Evolutionary conservation across 2,888 invertebrate species (phyloP), one percentile per base, ranked within the genome.

Genomic region (Aleiodes testaceus): DNA sequence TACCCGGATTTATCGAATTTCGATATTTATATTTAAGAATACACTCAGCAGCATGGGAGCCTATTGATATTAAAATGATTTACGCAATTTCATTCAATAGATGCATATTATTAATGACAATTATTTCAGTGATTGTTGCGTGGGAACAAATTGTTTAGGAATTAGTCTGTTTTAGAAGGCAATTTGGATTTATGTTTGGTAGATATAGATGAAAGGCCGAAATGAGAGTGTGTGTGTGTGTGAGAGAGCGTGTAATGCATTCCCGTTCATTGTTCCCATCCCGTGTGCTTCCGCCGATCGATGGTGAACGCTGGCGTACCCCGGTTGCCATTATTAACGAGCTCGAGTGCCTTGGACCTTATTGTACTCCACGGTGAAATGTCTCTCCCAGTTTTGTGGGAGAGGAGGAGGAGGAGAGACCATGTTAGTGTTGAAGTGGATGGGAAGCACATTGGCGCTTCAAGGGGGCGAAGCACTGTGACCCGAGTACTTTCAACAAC

Each of bases 311-410:
- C 42, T 42, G 42, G 55, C 36, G 14, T 59, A 45, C 63, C 53
- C 67, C 53, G 63, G 36, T 36, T 66, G 52, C 71, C 67, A 71
- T 71, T 71, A 71, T 71, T 67, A 67, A 71, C 67, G 71, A 71
- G 71, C 63, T 52, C 42, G 66, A 70, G 70, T 70, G 66, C 70
- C 65, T 66, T 61, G 70, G 70, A 70, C 70, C 70, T 70, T 70
- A 70, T 70, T 70, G 70, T 70, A 66, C 59, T 66, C 59, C 66
- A 55, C 52, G 36, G 66, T 66, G 66, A 70, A 70, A 70, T 70
- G 70, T 70, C 70, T 70, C 70, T 70, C 36, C 36, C 59, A 59
- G 59, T 59, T 59, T 42, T 44, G 66, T 53, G 66, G 26, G 1
- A 2, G 26, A 5, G 26, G 26, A 26, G 26, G 26, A 26, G 26